Evolutionary conservation across 2,113 vertebrate genomes (phyloP).

Genomic region (Carassius gibelio): DNA sequence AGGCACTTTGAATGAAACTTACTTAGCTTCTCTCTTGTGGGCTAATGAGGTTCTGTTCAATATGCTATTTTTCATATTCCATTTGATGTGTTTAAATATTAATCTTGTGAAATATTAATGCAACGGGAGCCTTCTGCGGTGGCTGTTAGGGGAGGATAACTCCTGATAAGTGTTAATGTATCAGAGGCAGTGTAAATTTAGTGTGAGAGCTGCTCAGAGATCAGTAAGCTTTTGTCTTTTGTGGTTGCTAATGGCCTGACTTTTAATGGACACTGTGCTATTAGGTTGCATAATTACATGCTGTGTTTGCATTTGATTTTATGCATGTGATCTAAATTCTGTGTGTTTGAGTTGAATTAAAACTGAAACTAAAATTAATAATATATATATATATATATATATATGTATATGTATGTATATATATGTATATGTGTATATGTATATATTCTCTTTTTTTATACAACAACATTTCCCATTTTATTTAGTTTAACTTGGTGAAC

Average conservation of each 20-base stretch:
- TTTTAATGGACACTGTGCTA: slow-evolving; percentile 27
- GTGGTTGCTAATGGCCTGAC: neutral
- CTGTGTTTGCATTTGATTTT: neutral
- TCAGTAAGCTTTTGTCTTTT: slow-evolving; percentile 30
- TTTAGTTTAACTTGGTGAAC: no score
- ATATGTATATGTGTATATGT: no score
- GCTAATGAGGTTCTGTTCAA: slow-evolving; percentile 69
- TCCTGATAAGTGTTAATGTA: slow-evolving; percentile 56
- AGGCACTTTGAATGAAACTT: slow-evolving; percentile 66
- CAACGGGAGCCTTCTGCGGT: slow-evolving; percentile 52
- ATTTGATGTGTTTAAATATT: slow-evolving; percentile 74
- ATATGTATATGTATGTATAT: no score
- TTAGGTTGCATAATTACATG: slow-evolving; percentile 16
- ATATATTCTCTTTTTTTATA: no score
- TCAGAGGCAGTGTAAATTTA: slow-evolving; percentile 51
- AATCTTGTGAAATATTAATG: slow-evolving; percentile 75
- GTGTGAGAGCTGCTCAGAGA: slow-evolving; percentile 33
- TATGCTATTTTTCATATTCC: slow-evolving; percentile 77
- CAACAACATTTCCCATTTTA: no score
- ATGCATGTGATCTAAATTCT: neutral
- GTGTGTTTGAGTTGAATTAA: neutral
- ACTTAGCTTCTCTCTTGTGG: slow-evolving; percentile 64
- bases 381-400: no score
- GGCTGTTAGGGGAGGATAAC: slow-evolving; percentile 52
- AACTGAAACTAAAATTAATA: neutral